Evolutionary conservation across 2,113 vertebrate species (phyloP), one percentile per base, ranked within the genome.

Genomic region (Ptyas mucosa): DNA sequence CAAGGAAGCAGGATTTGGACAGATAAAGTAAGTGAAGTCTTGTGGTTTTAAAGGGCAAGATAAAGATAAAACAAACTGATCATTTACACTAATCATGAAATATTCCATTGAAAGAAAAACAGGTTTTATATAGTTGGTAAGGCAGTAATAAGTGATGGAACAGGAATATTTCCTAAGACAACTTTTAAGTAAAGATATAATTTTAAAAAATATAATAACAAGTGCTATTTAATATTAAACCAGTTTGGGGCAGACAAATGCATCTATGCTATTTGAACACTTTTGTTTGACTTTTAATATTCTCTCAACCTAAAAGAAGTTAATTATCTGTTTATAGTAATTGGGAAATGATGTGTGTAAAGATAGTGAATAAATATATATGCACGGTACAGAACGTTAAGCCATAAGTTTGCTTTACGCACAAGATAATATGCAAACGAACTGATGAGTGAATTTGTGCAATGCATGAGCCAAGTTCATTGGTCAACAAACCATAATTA

Each of bases 1-100:
- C 89, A 93, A 93, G 93, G 91, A 39, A 93, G 90, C 5, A 90
- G n/a, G 39, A 89, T 54, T 34, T 34, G 11, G 21, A 91, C 46
- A 90, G 15, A 87, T 24, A 86, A 64, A 69, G 55, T 64, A 34
- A 49, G 29, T 53, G 14, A 24, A 91, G 85, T 55, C 10, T 10
- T 93, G 39, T 0, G 90, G n/a, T 88, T 89, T 93, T 61, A 87
- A 61, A 85, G 26, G 20, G 46, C 55, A 87, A 91, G 9, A 34
- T 52, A 91, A 91, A 87, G 43, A 24, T 46, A 87, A 61, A 86
- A 43, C 23, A 10, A 29, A 54, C 24, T 46, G n/a, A 91, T 91
- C 11, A 54, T 91, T 26, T 90, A 57, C 58, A 51, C 14, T 20
- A 51, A 90, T n/a, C 49, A 29, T 90, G n/a, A 69, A 85, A 26